A percentile compares a stretch with the other conserved stretches of the same genome.
Evolutionary conservation across 1,140 invertebrate species (phyloP).

Genomic region (Heliconius congener): DNA sequence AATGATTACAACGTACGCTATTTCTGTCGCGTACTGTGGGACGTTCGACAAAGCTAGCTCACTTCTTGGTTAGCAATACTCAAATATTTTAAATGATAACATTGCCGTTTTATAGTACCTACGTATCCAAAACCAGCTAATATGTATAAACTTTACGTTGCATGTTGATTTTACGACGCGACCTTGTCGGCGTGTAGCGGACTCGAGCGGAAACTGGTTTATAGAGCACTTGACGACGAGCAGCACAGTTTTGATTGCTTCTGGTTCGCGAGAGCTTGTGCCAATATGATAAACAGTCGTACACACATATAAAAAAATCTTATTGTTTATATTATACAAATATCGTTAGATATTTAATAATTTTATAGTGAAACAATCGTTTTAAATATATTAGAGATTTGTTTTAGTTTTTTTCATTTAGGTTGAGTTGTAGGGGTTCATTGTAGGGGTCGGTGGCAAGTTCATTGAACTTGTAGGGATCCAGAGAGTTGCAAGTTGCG

Average conservation of each 20-base stretch:
- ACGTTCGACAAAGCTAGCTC: conserved; percentile 28
- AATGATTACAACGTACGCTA: conserved; percentile 46
- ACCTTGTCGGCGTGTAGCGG: conserved; percentile 39
- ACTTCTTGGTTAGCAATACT: neutral
- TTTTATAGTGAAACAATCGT: neutral
- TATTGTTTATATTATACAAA: neutral
- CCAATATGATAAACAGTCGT: neutral
- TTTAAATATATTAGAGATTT: neutral
- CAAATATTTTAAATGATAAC: conserved; percentile 6
- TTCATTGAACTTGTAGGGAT: conserved; percentile 72
- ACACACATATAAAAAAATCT: neutral
- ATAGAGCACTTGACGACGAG: conserved; percentile 42
- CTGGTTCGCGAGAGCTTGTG: neutral
- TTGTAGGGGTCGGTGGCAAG: conserved; percentile 54
- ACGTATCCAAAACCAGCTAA: neutral
- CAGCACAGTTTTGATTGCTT: conserved; percentile 47
- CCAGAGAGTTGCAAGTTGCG: conserved; percentile 52
- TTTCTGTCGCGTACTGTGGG: conserved; percentile 50
- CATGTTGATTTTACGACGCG: conserved; percentile 40
- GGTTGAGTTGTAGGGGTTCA: conserved; percentile 49
- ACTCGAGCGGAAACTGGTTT: conserved; percentile 49
- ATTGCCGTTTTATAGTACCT: conserved; percentile 24
- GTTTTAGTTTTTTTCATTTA: conserved; percentile 35
- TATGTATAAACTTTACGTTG: conserved; percentile 39
- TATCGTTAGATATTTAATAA: neutral